Evolutionary conservation across 2,113 vertebrate species (phyloP).

Genomic region (Scomber scombrus): DNA sequence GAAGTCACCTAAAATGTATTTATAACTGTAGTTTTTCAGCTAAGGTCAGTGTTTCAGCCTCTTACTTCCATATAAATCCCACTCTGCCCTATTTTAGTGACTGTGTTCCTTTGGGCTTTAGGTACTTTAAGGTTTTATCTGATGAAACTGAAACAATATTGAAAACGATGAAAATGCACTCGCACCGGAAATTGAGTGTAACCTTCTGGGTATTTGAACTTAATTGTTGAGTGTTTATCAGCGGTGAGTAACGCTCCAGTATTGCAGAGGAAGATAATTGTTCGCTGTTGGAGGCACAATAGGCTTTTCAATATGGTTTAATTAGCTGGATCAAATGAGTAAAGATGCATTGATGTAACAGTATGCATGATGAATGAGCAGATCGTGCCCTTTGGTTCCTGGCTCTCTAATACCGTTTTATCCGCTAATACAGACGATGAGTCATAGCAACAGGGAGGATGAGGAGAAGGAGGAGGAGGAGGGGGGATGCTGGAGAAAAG

Average conservation of each 20-base stretch:
- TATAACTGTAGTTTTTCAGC: slow-evolving; percentile 40
- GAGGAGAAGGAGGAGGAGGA: slow-evolving; percentile 12
- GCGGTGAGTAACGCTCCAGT: slow-evolving; percentile 53
- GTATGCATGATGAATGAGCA: slow-evolving; percentile 77
- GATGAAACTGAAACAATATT: slow-evolving; percentile 53
- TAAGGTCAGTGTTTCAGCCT: slow-evolving; percentile 35
- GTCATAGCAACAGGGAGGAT: slow-evolving; percentile 64
- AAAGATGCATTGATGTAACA: slow-evolving; percentile 70
- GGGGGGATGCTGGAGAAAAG: slow-evolving; percentile 22
- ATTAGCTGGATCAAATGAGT: slow-evolving; percentile 77
- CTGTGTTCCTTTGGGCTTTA: slow-evolving; percentile 14
- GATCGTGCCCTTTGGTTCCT: slow-evolving; percentile 72
- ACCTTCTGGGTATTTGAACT: slow-evolving; percentile 54
- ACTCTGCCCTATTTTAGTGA: slow-evolving; percentile 14
- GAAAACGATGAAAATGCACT: slow-evolving; percentile 45
- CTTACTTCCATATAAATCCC: slow-evolving; percentile 18
- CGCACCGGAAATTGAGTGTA: slow-evolving; percentile 53
- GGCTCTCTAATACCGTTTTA: slow-evolving; percentile 68
- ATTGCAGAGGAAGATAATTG: slow-evolving; percentile 56
- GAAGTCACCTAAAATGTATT: slow-evolving; percentile 44
- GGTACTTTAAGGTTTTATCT: slow-evolving; percentile 56
- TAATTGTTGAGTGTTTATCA: slow-evolving; percentile 70
- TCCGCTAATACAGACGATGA: slow-evolving; percentile 75
- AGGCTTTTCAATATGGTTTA: slow-evolving; percentile 69
- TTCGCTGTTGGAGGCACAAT: slow-evolving; percentile 60